Base-by-base conservation (phyloP, 2,113 vertebrate species). In the Dipodomys spectabilis region DNA sequence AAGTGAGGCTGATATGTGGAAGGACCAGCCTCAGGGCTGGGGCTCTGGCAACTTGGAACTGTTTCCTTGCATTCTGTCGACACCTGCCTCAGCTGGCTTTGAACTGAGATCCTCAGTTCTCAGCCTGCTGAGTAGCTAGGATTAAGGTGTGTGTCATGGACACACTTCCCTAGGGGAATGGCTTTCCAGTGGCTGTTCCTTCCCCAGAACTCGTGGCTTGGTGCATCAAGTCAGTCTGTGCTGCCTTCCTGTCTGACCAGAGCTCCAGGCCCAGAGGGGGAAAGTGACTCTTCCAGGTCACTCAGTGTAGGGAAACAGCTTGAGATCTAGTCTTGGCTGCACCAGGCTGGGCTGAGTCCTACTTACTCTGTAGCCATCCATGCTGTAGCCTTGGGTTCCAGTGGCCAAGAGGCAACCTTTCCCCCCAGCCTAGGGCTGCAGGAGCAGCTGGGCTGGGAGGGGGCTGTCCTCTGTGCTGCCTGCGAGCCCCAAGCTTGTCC, bases 331-430 rank as follows among this genome's bases (percentile, higher is more conserved):
- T 53, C 20, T 23, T 49, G 7, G 27, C 28, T 7, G 1, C 5
- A 45, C 57, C 7, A 13, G 5, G n/a, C 2, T 1, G 6, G 7
- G 67, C 49, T 49, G 79, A 23, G 44, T 5, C 15, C 30, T 0
- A 4, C 5, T 1, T 0, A 0, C 19, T 28, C 25, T 65, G n/a
- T n/a, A 1, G 49, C 0, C 6, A 22, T 16, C 20, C 5, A 32
- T 44, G 19, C 45, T 25, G 12, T 22, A 45, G 79, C 35, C 15
- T 5, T n/a, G 80, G 27, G 2, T n/a, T 79, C 49, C 2, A 11
- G 60, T 15, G 72, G 30, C 85, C 3, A 7, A 16, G 27, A 30
- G 57, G 25, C 11, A 20, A 39, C 27, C 22, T 69, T 11, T 68
- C 7, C 6, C 6, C 32, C 25, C 23, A 62, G 7, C 62, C 11